A percentile compares a stretch with the other conserved stretches of the same genome.
phyloP scores from a whole-genome alignment of 2,113 vertebrate genomes.

The Otis tarda region DNA sequence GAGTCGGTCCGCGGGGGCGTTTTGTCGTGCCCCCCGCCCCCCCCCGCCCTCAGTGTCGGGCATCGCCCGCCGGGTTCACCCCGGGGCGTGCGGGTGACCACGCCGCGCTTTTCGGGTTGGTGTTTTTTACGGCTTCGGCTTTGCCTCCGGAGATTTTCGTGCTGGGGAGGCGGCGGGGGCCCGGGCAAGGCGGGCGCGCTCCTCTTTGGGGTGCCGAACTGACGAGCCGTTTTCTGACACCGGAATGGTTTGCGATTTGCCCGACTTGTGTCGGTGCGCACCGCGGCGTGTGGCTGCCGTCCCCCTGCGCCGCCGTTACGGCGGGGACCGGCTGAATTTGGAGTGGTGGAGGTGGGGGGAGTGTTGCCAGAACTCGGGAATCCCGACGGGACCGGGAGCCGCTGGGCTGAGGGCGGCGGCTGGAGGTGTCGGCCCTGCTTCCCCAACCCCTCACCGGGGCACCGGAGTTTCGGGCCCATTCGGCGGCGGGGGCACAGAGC shows the following conservation, averaged over 20 bases:
- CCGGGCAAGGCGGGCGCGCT: background rate
- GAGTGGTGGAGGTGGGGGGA: background rate
- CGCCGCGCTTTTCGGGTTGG: background rate
- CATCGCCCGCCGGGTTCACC: background rate
- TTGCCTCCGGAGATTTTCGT: background rate
- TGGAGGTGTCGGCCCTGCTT: background rate
- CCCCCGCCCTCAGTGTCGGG: background rate
- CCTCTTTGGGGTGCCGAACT: conserved; percentile 20
- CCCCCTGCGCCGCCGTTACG: conserved; percentile 27
- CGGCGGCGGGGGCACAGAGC: background rate
- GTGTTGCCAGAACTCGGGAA: background rate
- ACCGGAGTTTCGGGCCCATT: background rate
- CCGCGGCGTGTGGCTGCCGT: conserved; percentile 32
- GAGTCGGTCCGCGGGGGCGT: background rate
- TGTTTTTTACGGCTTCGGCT: background rate
- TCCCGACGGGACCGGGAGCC: background rate
- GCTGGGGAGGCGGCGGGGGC: background rate
- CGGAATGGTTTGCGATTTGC: conserved; percentile 57
- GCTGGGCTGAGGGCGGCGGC: background rate
- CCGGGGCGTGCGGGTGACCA: background rate
- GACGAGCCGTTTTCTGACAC: conserved; percentile 40
- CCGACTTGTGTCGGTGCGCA: conserved; percentile 36
- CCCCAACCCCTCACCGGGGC: background rate
- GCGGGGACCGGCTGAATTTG: background rate
- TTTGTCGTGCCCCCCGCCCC: background rate